Conservation (phyloP, 2,113 vertebrate species). For the Serinus canaria region DNA sequence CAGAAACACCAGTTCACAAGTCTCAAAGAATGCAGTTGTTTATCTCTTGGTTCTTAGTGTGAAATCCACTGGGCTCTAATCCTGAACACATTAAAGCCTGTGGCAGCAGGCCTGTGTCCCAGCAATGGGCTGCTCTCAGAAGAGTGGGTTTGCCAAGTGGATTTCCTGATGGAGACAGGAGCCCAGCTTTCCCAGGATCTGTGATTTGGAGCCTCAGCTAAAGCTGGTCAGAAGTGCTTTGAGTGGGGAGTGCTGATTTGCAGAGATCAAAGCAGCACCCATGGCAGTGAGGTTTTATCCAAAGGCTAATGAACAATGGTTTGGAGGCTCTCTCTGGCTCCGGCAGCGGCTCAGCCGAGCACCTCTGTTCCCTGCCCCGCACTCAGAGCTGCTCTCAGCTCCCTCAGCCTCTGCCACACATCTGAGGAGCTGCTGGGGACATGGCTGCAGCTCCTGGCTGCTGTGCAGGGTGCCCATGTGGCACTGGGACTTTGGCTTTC, state of each 20-base stretch:
- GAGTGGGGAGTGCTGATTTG: background rate
- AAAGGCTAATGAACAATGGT: background rate
- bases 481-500: background rate
- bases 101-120: background rate
- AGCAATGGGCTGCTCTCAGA: background rate
- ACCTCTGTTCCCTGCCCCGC: background rate
- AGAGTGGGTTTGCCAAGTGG: background rate
- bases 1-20: background rate
- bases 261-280: background rate
- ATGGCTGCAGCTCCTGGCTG: background rate
- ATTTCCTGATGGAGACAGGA: background rate
- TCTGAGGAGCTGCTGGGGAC: background rate
- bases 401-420: background rate
- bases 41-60: background rate
- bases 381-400: background rate
- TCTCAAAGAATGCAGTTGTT: background rate
- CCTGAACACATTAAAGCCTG: background rate
- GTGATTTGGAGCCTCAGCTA: background rate
- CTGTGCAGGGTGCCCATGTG: rapidly evolving
- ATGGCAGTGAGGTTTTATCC: background rate
- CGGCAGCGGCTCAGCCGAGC: background rate
- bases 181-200: background rate
- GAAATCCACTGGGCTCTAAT: background rate
- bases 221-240: background rate
- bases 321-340: background rate